phyloP scores from a whole-genome alignment of 2,888 invertebrate genomes.

The Oegoconia quadripuncta region DNA sequence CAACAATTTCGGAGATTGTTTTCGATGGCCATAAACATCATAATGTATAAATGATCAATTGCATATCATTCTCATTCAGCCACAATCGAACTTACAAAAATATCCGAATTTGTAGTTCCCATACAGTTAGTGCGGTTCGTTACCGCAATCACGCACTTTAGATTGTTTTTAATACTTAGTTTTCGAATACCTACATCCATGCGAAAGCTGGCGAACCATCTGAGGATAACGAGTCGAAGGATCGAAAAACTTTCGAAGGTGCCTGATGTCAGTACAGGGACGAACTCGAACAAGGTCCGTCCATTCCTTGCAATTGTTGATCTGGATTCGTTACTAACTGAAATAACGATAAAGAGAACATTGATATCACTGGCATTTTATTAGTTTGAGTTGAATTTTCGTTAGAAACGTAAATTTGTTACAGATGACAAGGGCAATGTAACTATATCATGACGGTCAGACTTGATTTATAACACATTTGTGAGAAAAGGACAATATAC shows the following conservation, averaged over 20 bases:
- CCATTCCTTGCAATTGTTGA: conserved; percentile 63
- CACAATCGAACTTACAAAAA: neutral
- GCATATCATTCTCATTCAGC: neutral
- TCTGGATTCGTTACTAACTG: conserved; percentile 61
- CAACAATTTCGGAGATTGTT: conserved; percentile 4
- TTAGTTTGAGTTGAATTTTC: no score
- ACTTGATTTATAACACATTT: no score
- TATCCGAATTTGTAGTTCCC: neutral
- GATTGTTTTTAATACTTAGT: neutral
- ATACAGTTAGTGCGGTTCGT: no score
- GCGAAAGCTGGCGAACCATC: conserved; percentile 65
- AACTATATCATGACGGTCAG: no score
- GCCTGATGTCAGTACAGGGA: conserved; percentile 73
- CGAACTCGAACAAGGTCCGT: conserved; percentile 69
- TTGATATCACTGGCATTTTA: no score
- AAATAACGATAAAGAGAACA: no score
- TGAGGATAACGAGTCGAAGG: conserved; percentile 63
- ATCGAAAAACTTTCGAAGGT: conserved; percentile 45
- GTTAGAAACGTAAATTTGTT: no score
- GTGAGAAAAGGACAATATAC: no score
- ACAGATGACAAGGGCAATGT: no score
- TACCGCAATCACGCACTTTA: no score
- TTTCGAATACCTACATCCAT: conserved; percentile 59
- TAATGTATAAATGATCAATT: no score
- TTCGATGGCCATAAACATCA: conserved; percentile 1